Base-by-base conservation (phyloP, 2,113 vertebrate species). In the Syngnathus scovelli region DNA sequence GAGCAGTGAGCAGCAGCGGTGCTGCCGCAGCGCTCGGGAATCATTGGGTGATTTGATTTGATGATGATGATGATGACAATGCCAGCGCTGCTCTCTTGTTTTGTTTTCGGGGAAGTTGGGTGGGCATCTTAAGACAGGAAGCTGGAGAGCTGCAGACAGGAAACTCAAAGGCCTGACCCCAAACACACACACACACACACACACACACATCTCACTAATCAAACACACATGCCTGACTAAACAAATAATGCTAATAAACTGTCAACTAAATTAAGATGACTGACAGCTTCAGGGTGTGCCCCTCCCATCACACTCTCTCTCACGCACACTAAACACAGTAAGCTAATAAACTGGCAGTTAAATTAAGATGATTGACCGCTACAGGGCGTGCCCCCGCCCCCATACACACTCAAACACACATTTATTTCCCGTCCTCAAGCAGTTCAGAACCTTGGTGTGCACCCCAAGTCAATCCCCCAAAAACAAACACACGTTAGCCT, bases 91-190 rank as follows among this genome's bases (percentile, higher is more conserved):
- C 49, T n/a, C 21, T 2, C 56, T 72, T 80, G 75, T 72, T 78
- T 71, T 76, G 78, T 55, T 56, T 61, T 70, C 62, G 49, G 65
- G 73, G 74, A 80, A 55, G 21, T 23, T 55, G 52, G 80, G 75
- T 74, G 85, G 77, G 77, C 66, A 70, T 85, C 85, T 81, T 78
- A 77, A 84, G 82, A 79, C 75, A 84, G 85, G 85, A 86, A 83
- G 83, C 77, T 64, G 78, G 71, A 66, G 67, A 69, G 69, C 71
- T 71, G 72, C 65, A 70, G 77, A 80, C 80, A 83, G 85, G 85
- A 86, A 83, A 61, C 66, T 15, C 70, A 62, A 51, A 46, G 75
- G 80, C 74, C 8, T 2, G 19, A 51, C 8, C 49, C 49, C 55
- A 7, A 21, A 3, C 52, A 12, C 21, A 23, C 52, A 27, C 10